Evolutionary conservation across 2,888 invertebrate species (phyloP).

Genomic region (Miltochrista miniata): DNA sequence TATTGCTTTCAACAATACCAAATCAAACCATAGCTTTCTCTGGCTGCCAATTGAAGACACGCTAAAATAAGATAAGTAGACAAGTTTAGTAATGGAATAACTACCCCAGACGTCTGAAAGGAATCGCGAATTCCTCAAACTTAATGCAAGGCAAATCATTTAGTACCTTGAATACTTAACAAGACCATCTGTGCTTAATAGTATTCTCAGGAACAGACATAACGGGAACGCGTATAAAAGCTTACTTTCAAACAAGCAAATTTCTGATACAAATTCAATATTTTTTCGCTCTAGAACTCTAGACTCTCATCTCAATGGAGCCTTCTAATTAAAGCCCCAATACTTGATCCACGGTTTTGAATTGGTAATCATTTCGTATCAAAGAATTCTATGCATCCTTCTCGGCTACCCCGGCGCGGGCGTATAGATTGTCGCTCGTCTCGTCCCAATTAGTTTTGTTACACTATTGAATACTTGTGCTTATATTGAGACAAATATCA

Average conservation of each 20-base stretch:
- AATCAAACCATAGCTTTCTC: too few relatives aligned
- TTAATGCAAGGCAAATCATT: neutral
- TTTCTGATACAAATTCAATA: constrained; percentile 48
- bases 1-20: too few relatives aligned
- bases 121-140: neutral
- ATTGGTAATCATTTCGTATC: constrained; percentile 77
- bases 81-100: too few relatives aligned
- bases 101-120: too few relatives aligned
- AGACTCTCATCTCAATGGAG: constrained; percentile 44
- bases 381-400: constrained; percentile 65
- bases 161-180: neutral
- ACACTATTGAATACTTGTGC: constrained; percentile 27
- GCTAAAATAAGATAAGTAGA: too few relatives aligned
- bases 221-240: constrained; percentile 9
- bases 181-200: too few relatives aligned
- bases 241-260: constrained; percentile 16
- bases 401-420: constrained; percentile 42
- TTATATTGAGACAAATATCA: constrained; percentile 16
- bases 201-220: too few relatives aligned
- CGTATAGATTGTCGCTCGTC: constrained; percentile 34
- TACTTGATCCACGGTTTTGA: constrained; percentile 65
- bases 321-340: constrained; percentile 72
- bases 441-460: constrained; percentile 60
- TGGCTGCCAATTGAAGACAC: too few relatives aligned
- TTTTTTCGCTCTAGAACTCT: constrained; percentile 41